Base-by-base conservation (phyloP, 2,888 invertebrate genomes). In the Empis stercorea region DNA sequence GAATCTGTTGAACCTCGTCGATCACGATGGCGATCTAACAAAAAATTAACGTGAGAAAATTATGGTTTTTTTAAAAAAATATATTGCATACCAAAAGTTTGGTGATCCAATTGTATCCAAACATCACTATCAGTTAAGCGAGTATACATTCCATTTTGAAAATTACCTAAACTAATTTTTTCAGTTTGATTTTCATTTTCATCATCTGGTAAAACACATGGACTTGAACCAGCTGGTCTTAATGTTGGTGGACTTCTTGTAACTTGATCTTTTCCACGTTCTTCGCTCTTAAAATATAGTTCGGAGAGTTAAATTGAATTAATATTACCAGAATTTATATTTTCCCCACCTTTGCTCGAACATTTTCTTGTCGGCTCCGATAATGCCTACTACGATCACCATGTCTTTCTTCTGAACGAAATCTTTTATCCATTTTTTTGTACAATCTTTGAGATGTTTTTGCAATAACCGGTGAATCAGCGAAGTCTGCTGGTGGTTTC, bases 401-500 rank as follows among this genome's bases (percentile, higher is more conserved):
- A 51, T 71, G 66, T 48, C 87, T 75, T 56, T 87, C 86, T 63
- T 87, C 84, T 10, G 84, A 86, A n/a, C 85, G 75, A 65, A 80
- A 86, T 56, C 84, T 72, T 59, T 83, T 87, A 59, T 81, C 84
- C 60, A 80, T 75, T 65, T 84, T 88, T 68, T 83, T 88, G 63
- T 85, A 86, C 23, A 86, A 65, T 23, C 79, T 72, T 49, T 68
- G 68, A 0, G 68, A 65, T 27, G 66, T 66, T 48, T 68, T 68
- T 42, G 74, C 79, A 48, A 73, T 74, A 58, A 76, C 73, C 6
- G 89, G 89, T 0, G 87, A 88, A 65, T 91, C 89, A 9, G 87
- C 89, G 63, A 89, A 91, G 39, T 87, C 87, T 14, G 87, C 88
- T 2, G 89, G 89, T 1, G 89, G 89, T 59, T 87, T 85, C 2